Percentiles rank a stretch among this genome's conserved stretches.
These are phyloP conservation scores for Ariolimax columbianus DNA, from an alignment of 2,888 invertebrate genomes.

Conservation along the genomic window DNA sequence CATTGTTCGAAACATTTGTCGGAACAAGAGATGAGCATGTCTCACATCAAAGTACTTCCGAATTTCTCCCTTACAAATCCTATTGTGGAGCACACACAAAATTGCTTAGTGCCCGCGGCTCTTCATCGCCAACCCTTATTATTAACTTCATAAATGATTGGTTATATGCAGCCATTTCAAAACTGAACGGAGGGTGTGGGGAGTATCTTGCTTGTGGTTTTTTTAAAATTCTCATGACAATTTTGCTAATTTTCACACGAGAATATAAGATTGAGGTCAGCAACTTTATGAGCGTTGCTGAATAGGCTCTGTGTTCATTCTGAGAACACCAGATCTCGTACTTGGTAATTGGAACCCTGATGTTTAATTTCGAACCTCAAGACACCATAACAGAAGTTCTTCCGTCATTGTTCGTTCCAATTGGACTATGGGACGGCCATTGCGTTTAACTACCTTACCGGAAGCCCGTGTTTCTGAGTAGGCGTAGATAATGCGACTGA, in stretches of 20 bases:
- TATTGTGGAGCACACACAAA: no score
- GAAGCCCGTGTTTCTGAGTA: no score
- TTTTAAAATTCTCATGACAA: background rate
- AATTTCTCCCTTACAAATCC: background rate
- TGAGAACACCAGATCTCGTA: no score
- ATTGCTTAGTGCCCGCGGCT: background rate
- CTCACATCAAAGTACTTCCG: background rate
- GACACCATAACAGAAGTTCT: no score
- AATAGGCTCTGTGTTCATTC: no score
- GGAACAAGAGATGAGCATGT: background rate
- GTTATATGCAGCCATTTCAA: background rate
- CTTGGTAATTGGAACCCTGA: no score
- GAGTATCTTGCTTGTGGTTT: background rate
- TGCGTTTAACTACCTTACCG: no score
- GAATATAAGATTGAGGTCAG: background rate
- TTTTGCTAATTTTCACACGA: constrained; percentile 19
- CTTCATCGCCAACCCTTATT: background rate
- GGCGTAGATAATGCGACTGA: no score
- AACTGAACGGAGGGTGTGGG: background rate
- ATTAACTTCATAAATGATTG: background rate
- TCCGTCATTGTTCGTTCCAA: no score
- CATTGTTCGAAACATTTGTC: background rate
- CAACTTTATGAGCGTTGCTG: background rate
- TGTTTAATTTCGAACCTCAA: no score
- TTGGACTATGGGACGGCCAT: no score